These are phyloP conservation scores for Pristionchus pacificus DNA, from an alignment of 1,140 invertebrate genomes.

Conservation along the genomic window DNA sequence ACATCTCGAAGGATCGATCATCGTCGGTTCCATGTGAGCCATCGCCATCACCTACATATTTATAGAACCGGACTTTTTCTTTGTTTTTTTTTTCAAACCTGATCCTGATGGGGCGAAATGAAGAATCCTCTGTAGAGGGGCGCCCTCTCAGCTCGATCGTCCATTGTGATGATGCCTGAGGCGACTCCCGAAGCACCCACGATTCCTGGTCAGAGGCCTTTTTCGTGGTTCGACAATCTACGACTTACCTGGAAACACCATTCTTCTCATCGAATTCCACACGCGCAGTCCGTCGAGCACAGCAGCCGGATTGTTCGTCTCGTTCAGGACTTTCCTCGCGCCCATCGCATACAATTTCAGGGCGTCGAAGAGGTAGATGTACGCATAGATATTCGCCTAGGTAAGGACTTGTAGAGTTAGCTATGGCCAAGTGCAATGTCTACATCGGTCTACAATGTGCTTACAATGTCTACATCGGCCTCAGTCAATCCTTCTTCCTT, in stretches of 20 bases:
- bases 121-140: slow-evolving; percentile 49
- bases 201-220: slow-evolving; percentile 39
- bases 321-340: slow-evolving; percentile 40
- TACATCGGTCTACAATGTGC: neutral
- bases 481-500: slow-evolving; percentile 41
- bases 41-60: slow-evolving; percentile 56
- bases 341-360: slow-evolving; percentile 51
- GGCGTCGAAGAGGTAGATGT: slow-evolving; percentile 50
- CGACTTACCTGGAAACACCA: slow-evolving; percentile 48
- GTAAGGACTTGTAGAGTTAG: slow-evolving; percentile 2
- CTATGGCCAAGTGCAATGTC: neutral
- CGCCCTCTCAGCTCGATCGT: slow-evolving; percentile 52
- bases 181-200: slow-evolving; percentile 37
- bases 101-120: slow-evolving; percentile 52
- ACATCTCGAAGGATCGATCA: slow-evolving; percentile 46
- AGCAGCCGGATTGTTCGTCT: too few relatives aligned
- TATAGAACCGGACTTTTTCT: slow-evolving; percentile 34
- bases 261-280: slow-evolving; percentile 52
- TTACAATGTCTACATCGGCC: slow-evolving; percentile 46
- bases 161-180: slow-evolving; percentile 47
- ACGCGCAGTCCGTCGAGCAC: slow-evolving; percentile 43
- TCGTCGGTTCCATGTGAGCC: slow-evolving; percentile 45
- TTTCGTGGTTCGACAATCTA: neutral
- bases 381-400: slow-evolving; percentile 54
- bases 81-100: slow-evolving; percentile 12